phyloP scores from a whole-genome alignment of 2,113 vertebrate genomes.

The Strigops habroptila region DNA sequence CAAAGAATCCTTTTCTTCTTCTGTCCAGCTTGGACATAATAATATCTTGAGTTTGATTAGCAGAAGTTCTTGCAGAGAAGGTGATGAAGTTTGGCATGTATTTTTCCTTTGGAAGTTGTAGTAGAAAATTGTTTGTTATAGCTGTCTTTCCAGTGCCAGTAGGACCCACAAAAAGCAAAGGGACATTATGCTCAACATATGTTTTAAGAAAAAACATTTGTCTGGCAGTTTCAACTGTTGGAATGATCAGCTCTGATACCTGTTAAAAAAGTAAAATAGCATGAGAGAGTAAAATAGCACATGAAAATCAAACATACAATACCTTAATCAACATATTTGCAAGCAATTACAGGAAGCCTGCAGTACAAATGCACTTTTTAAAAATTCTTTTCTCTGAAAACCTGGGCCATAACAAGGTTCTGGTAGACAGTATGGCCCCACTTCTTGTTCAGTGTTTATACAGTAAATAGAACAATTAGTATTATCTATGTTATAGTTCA shows the following conservation, averaged over 20 bases:
- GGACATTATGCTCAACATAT: constrained; percentile 81
- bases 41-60: constrained; percentile 90
- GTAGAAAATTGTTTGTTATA: constrained; percentile 87
- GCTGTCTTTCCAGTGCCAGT: constrained; percentile 94
- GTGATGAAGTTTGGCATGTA: constrained; percentile 86
- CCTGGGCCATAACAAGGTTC: neutral
- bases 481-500: neutral
- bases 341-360: neutral
- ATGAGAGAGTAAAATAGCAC: neutral
- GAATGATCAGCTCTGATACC: constrained; percentile 91
- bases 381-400: neutral
- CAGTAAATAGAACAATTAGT: neutral
- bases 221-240: constrained; percentile 89
- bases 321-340: neutral
- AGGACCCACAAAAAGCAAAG: constrained; percentile 86
- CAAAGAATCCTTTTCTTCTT: constrained; percentile 85
- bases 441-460: neutral
- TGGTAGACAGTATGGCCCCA: neutral
- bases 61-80: constrained; percentile 91
- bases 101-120: constrained; percentile 80
- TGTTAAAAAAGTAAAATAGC: no score
- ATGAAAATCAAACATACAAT: neutral
- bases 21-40: constrained; percentile 91
- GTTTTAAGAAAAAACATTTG: constrained; percentile 87
- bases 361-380: neutral